phyloP scores from a whole-genome alignment of 2,888 invertebrate species.

The Lysandra coridon region DNA sequence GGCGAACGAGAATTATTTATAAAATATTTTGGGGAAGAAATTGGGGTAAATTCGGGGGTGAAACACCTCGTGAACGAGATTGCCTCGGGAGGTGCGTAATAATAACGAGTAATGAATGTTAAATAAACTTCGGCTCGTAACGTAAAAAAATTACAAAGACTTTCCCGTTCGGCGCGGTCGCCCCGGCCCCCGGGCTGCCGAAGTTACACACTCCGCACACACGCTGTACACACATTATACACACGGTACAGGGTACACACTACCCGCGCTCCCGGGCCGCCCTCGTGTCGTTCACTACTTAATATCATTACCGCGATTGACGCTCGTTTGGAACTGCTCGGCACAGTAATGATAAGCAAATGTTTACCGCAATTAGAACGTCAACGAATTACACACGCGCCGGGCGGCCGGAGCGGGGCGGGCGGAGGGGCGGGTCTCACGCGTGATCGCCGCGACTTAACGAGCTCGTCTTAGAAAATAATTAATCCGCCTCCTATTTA shows the following conservation, averaged over 20 bases:
- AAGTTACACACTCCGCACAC: background rate
- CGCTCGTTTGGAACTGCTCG: background rate
- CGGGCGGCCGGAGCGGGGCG: background rate
- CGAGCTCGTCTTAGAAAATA: conserved; percentile 22
- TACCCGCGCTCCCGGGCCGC: background rate
- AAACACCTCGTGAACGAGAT: conserved; percentile 6
- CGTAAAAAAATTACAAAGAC: conserved; percentile 22
- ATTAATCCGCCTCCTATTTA: background rate
- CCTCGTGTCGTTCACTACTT: background rate
- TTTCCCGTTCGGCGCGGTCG: background rate
- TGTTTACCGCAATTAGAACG: conserved; percentile 13
- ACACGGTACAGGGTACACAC: background rate
- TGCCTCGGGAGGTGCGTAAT: conserved; percentile 14
- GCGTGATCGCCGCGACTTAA: conserved; percentile 18
- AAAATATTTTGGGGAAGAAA: background rate
- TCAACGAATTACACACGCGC: conserved; percentile 3
- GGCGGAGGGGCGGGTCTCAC: background rate
- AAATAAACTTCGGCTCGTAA: conserved; percentile 2
- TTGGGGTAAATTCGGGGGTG: background rate
- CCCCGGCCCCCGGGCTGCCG: conserved; percentile 6
- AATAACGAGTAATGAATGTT: conserved; percentile 16
- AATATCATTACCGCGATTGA: background rate
- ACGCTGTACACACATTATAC: background rate
- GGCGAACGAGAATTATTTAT: background rate
- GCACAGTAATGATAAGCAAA: conserved; percentile 14